Evolutionary conservation across 2,888 invertebrate species (phyloP), one percentile per base, ranked within the genome.

Genomic region (Arenicola marina): DNA sequence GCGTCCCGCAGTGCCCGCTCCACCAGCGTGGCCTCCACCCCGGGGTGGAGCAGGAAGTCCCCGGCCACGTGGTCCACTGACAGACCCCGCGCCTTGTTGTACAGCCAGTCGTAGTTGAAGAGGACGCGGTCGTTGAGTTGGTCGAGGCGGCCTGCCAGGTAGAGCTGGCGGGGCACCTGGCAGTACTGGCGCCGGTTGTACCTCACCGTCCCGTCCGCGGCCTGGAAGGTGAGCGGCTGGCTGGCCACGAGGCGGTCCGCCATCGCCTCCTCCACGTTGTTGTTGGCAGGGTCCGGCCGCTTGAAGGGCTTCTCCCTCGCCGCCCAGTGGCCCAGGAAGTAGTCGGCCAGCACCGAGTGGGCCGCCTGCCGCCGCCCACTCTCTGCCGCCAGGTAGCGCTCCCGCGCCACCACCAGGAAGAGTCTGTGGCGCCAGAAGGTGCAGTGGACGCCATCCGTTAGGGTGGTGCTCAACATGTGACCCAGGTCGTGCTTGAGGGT

Each of bases 91-190:
- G 77, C 77, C 65, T 81, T 83, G 69, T 74, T 77, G 70, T 78
- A 78, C 51, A 83, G 63, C 81, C 81, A 83, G 56, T 81, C 79
- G 62, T 81, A 83, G 66, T 76, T 79, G 67, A 83, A 82, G 31
- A 80, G 69, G 3, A 80, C 78, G 15, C 74, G 63, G 15, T 65
- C 31, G 60, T 80, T 76, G n/a, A 83, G 70, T 62, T 83, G 81
- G 2, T 75, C 70, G 32, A 76, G 62, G 18, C 80, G 64, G n/a
- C 79, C 80, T 1, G 79, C 73, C 3, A 76, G 68, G 56, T 71
- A 75, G 54, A 83, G 71, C 66, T 81, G 80, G 3, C 76, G 68
- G 4, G 82, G 82, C 2, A 83, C 76, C 57, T 82, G 80, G 56
- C 78, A 76, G 59, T 77, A 79, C 66, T 79, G 81, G 29, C 83